Evolutionary conservation across 1,140 invertebrate genomes (phyloP), one percentile per base, ranked within the genome.

Genomic region (Leguminivora glycinivorella): DNA sequence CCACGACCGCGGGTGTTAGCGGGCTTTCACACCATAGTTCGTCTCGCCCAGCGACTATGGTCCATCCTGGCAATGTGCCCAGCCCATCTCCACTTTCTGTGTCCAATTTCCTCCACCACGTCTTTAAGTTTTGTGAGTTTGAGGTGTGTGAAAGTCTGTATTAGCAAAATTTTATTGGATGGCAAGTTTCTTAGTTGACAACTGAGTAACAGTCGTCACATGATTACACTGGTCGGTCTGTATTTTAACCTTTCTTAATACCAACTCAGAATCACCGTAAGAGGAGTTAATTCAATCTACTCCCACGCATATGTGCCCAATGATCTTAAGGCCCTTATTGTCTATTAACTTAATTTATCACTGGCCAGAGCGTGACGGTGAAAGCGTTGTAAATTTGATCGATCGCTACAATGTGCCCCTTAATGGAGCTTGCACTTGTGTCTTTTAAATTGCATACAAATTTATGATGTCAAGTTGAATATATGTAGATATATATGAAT

Each of bases 301-400:
- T 70, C 63, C 70, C 69, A 79, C 73, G 68, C 31, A 52, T 47
- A 72, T 69, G 67, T 63, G 58, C 19, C 71, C 52, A 68, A 74
- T 74, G 47, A 70, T 68, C 31, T 74, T 72, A 71, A 78, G 25
- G 76, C 73, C 70, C 68, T 71, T 19, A 24, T 40, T 77, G 84
- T 83, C 83, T 85, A 85, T 85, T 88, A 84, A 83, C 77, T 79
- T 83, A 83, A 87, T 85, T 87, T 80, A 83, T 86, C 80, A 83
- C 74, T 56, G 63, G 67, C 71, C 24, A 70, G 58, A 17, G 26
- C 25, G 63, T 68, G 68, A 73, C 43, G 43, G 70, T 22, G 25
- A 38, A 67, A 72, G 74, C 74, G 72, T 79, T 81, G 78, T 81
- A 80, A 80, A 78, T 80, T 77, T 88, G 86, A 88, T 88, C 84